Percentiles rank a stretch among this genome's conserved stretches.
These are phyloP conservation scores for Galeopterus variegatus DNA, from an alignment of 2,113 vertebrate species.

Conservation along the genomic window DNA sequence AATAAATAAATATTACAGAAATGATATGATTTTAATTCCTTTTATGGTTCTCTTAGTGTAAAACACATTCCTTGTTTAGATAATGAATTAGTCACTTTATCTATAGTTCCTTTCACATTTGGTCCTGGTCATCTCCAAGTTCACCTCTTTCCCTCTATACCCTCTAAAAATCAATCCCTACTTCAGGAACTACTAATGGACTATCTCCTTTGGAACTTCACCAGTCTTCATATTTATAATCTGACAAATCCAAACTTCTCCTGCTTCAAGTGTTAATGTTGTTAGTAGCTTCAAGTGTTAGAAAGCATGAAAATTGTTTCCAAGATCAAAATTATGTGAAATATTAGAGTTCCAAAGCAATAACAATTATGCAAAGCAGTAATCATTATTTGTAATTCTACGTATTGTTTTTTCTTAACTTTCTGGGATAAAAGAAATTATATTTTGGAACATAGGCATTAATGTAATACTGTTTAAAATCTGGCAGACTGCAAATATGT, in stretches of 20 bases:
- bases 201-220: not conserved
- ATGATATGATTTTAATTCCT: not conserved
- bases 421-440: not conserved
- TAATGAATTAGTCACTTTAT: not conserved
- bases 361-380: slow-evolving; percentile 9
- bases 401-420: not conserved
- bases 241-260: not conserved
- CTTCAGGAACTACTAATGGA: not conserved
- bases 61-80: slow-evolving; percentile 12
- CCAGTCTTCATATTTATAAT: not conserved
- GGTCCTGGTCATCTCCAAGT: not conserved
- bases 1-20: not conserved
- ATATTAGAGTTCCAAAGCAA: not conserved
- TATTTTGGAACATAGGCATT: not conserved
- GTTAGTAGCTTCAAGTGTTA: not conserved
- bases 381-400: slow-evolving; percentile 5
- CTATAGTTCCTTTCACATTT: not conserved
- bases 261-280: not conserved
- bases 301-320: slow-evolving; percentile 23
- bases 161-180: not conserved
- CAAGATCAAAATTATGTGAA: not conserved
- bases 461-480: not conserved
- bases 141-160: not conserved
- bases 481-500: not conserved
- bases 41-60: not conserved